Conservation (phyloP, 2,888 invertebrate genomes). For the Aphodius sticticus region DNA sequence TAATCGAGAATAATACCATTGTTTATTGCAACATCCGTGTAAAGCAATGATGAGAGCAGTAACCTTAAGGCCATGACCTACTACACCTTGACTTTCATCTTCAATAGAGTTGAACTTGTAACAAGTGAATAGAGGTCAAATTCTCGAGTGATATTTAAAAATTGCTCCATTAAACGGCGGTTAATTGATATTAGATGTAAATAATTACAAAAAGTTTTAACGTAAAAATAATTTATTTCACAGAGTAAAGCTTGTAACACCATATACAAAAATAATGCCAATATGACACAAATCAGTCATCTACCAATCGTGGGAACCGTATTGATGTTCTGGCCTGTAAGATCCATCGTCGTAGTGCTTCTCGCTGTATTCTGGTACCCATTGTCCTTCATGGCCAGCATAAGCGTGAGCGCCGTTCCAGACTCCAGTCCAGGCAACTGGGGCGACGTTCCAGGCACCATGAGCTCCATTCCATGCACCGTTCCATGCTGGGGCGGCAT, state of each 20-base stretch:
- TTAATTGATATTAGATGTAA: too few species aligned
- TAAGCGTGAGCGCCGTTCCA: slow-evolving; percentile 36
- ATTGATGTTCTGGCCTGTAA: slow-evolving; percentile 47
- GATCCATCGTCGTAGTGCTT: slow-evolving; percentile 51
- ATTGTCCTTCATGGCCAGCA: slow-evolving; percentile 48
- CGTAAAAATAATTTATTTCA: neutral
- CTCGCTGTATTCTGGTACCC: slow-evolving; percentile 47
- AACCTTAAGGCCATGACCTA: neutral
- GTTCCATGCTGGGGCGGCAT: slow-evolving; percentile 28
- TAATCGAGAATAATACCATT: neutral
- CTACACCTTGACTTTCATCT: neutral
- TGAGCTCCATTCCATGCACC: slow-evolving; percentile 22
- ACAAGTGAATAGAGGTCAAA: neutral
- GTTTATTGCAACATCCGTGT: neutral
- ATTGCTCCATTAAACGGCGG: neutral
- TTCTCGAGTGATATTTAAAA: neutral
- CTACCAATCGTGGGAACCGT: slow-evolving; percentile 25
- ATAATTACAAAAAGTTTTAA: neutral
- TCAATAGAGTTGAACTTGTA: neutral
- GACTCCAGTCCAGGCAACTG: slow-evolving; percentile 10
- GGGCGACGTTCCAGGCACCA: neutral
- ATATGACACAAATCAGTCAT: slow-evolving; percentile 23
- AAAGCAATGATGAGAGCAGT: neutral
- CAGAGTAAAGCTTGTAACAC: neutral
- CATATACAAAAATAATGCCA: neutral